Evolutionary conservation across 2,797 vertebrate species (phyloP).

Genomic region (Protonibea diacanthus): DNA sequence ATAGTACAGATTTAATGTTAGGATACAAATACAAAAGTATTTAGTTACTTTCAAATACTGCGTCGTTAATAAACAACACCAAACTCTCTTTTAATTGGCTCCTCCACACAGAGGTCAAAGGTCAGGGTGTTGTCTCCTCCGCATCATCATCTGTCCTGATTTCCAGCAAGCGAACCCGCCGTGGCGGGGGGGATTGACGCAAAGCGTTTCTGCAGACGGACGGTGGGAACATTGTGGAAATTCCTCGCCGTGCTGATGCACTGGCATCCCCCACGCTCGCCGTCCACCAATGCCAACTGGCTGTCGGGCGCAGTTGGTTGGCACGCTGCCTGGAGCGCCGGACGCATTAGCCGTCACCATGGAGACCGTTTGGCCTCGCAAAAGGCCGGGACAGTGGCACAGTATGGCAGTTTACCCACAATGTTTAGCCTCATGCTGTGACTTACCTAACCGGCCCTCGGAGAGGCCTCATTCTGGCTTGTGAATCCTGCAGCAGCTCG

Average conservation of each 20-base stretch:
- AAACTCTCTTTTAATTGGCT: neutral
- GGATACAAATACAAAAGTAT: too few relatives aligned
- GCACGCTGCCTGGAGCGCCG: slow-evolving; percentile 59
- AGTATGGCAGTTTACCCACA: slow-evolving; percentile 57
- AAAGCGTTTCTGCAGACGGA: slow-evolving; percentile 43
- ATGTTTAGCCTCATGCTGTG: slow-evolving; percentile 63
- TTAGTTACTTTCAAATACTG: neutral
- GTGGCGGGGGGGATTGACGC: neutral
- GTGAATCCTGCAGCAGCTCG: slow-evolving; percentile 9
- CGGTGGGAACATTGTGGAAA: slow-evolving; percentile 67
- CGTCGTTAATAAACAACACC: neutral
- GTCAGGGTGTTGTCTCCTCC: slow-evolving; percentile 3
- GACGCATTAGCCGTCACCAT: slow-evolving; percentile 67
- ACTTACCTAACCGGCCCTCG: slow-evolving; percentile 48
- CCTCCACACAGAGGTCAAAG: slow-evolving; percentile 37
- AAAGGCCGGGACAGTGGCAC: slow-evolving; percentile 47
- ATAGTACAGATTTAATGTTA: too few relatives aligned
- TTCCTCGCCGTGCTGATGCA: slow-evolving; percentile 60
- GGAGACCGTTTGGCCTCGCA: slow-evolving; percentile 60
- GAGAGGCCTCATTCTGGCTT: slow-evolving; percentile 34
- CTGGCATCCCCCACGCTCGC: slow-evolving; percentile 42
- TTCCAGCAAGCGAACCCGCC: slow-evolving; percentile 4
- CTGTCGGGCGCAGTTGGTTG: slow-evolving; percentile 59
- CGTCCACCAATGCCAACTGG: slow-evolving; percentile 57
- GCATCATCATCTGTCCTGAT: neutral